Percentiles rank a stretch among this genome's conserved stretches.
phyloP scores from a whole-genome alignment of 2,113 vertebrate genomes.

The Noturus placidus region DNA sequence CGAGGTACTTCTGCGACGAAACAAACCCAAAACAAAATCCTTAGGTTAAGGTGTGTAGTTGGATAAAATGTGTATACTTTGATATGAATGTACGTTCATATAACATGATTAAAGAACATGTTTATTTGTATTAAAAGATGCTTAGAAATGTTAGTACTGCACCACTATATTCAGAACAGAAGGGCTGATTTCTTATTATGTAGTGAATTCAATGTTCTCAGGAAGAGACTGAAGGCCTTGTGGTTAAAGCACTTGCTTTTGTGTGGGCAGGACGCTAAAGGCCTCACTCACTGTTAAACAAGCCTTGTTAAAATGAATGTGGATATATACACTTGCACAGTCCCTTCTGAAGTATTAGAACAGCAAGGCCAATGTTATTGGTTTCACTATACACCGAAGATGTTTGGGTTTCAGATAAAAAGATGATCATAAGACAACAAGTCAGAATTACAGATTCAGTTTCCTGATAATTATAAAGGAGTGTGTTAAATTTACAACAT shows the following conservation, averaged over 20 bases:
- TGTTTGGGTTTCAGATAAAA: no score
- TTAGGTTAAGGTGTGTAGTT: neutral
- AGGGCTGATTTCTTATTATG: neutral
- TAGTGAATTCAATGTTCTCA: neutral
- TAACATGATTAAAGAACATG: neutral
- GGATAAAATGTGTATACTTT: neutral
- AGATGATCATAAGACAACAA: no score
- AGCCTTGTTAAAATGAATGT: neutral
- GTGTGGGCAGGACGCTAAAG: neutral
- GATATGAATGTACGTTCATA: no score
- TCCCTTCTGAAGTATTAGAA: no score
- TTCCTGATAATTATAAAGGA: no score
- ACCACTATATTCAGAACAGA: neutral
- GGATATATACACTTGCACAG: neutral
- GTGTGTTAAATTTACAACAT: no score
- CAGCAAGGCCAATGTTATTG: no score
- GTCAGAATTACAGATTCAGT: no score
- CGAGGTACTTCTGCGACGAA: neutral
- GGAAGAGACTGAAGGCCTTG: neutral
- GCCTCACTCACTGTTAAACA: neutral
- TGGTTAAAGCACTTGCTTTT: conserved; percentile 16
- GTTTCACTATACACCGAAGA: no score
- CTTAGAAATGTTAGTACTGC: neutral
- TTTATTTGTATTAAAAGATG: neutral
- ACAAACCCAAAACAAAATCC: no score